Base-by-base conservation (phyloP, 1,140 invertebrate species). In the Aricia agestis region DNA sequence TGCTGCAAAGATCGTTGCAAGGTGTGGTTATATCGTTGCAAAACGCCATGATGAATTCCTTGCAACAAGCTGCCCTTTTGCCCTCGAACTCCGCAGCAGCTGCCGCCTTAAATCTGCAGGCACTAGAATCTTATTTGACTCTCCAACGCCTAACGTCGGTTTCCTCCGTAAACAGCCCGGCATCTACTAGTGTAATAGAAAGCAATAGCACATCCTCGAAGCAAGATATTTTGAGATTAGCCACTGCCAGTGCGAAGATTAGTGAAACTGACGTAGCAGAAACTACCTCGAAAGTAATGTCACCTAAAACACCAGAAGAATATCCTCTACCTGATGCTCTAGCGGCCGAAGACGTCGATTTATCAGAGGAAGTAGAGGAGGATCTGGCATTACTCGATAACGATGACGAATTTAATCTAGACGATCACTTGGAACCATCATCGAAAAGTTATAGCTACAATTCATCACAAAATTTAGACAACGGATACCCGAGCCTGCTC, bases 101-200 rank as follows among this genome's bases (percentile, higher is more conserved):
- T 1, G 95, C 95, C 6, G 96, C 96, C 0, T 89, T 97, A 5
- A 96, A 96, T 86, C 92, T 97, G 6, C 96, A 97, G 89, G 96
- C 96, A 3, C 84, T 97, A 45, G 96, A 97, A 90, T 96, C 96
- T 32, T 97, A 97, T 89, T 92, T 97, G 81, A 95, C 96, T 13
- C 89, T 97, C 45, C 96, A 97, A 87, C 93, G 96, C 72, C 91
- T 97, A 25, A 94, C 93, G 1, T 91, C 89, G 45, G 92, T 92
- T 6, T 92, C 90, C 67, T 86, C 92, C 36, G 92, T 92, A 1
- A 90, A 92, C 17, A 89, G 84, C 32, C 80, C 88, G 31, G 80
- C 81, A 70, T 80, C 83, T 77, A 75, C 84, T 17, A 86, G 78
- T 71, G 69, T 79, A 66, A 70, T 82, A 41, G 89, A 90, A 72